Conservation (phyloP, 2,797 vertebrate genomes). For the Notolepis coatsorum region DNA sequence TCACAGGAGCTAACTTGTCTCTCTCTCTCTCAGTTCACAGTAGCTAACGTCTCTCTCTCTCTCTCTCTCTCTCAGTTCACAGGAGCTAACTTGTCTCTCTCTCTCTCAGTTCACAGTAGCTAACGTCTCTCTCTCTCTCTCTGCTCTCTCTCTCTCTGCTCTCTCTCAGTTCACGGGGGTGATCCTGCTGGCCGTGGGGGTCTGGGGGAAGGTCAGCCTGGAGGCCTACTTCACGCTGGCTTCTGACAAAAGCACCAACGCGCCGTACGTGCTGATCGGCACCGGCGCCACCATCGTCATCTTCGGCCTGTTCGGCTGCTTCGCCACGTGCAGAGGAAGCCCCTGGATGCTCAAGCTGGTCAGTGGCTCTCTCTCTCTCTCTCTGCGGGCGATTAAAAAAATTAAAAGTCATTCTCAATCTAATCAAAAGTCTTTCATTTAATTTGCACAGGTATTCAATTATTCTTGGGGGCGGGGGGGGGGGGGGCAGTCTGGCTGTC, state of each 20-base stretch:
- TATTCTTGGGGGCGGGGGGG: too few relatives aligned
- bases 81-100: too few relatives aligned
- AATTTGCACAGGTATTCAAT: too few relatives aligned
- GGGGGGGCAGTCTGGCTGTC: too few relatives aligned
- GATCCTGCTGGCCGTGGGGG: constrained; percentile 89
- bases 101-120: too few relatives aligned
- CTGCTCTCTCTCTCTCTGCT: constrained; percentile 3
- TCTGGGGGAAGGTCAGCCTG: constrained; percentile 95
- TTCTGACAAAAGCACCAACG: constrained; percentile 90
- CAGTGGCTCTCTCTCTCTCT: constrained; percentile 38
- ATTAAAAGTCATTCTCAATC: background rate
- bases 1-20: too few relatives aligned
- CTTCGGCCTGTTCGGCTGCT: constrained; percentile 96
- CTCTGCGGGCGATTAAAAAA: background rate
- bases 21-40: too few relatives aligned
- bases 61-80: too few relatives aligned
- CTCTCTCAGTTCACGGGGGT: constrained; percentile 91
- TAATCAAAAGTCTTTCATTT: background rate
- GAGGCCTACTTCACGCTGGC: constrained; percentile 93
- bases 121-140: background rate
- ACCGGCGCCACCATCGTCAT: constrained; percentile 93
- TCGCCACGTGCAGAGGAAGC: constrained; percentile 93
- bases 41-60: too few relatives aligned
- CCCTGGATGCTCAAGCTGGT: constrained; percentile 98
- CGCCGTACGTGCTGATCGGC: constrained; percentile 91